Evolutionary conservation across 2,888 invertebrate genomes (phyloP), one percentile per base, ranked within the genome.

Genomic region (Fragum sueziense): DNA sequence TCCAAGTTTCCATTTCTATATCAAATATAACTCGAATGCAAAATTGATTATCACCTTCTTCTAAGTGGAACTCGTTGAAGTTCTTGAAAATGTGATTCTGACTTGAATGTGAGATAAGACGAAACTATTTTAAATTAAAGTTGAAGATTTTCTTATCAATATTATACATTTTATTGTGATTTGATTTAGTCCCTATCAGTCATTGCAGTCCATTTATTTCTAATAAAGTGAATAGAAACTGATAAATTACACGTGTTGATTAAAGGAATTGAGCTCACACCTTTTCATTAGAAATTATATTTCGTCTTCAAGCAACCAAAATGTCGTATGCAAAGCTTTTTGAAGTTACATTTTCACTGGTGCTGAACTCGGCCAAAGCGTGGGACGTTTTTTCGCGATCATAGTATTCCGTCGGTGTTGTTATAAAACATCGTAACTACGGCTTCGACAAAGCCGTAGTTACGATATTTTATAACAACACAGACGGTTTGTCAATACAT

Each of bases 81-180:
- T 65, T 34, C 65, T 41, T 1, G 25, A 25, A 65, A 65, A 37
- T 65, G 27, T n/a, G 27, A 65, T 65, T 65, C 34, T 17, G 41
- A 37, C 34, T 41, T 65, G 65, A 65, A 65, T 25, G 41, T 1
- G 1, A 25, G 65, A 65, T 65, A 65, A 65, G 65, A 41, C 33
- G 34, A 62, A 62, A n/a, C 34, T 22, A n/a, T 37, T 57, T 65
- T 41, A 37, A 65, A 65, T 65, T 41, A 65, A 41, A 65, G 22
- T 25, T n/a, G 65, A 27, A 65, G 65, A 65, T 65, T 65, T 41
- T 27, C 25, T 65, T 65, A 65, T 65, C 65, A 65, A 65, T 34
- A 65, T 65, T 65, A 41, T 22, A 65, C 65, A 14, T 65, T 65
- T 65, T 65, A 65, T 65, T 65, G 65, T 65, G 65, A 65, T 65